Evolutionary conservation across 1,140 invertebrate genomes (phyloP).

Genomic region (Drosophila kohkoa): DNA sequence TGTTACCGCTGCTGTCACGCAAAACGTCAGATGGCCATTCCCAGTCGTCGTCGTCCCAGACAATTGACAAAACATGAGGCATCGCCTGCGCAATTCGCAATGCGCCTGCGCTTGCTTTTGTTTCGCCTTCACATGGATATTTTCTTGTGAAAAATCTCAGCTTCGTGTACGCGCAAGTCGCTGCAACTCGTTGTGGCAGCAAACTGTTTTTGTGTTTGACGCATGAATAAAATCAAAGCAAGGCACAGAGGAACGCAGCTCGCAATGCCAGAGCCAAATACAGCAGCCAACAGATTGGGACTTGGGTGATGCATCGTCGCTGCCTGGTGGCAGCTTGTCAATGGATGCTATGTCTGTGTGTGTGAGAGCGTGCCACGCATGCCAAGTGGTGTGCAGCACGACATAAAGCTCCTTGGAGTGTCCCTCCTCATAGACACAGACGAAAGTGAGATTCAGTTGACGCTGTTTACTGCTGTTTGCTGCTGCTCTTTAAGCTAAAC

Average conservation of each 20-base stretch:
- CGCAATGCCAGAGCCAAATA: conserved; percentile 71
- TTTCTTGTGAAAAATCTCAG: conserved; percentile 82
- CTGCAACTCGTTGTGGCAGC: conserved; percentile 2
- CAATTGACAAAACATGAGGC: conserved; percentile 72
- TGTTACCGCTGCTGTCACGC: conserved; percentile 68
- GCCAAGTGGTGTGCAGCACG: conserved; percentile 28
- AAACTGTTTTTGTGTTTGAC: conserved; percentile 39
- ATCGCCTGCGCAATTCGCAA: conserved; percentile 16
- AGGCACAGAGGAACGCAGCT: conserved; percentile 64
- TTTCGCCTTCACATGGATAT: conserved; percentile 74
- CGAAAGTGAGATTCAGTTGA: conserved; percentile 38
- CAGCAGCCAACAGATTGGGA: conserved; percentile 43
- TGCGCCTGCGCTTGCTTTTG: conserved; percentile 14
- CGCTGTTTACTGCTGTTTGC: neutral
- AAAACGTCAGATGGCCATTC: conserved; percentile 57
- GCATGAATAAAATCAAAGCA: conserved; percentile 75
- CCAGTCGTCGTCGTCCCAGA: conserved; percentile 38
- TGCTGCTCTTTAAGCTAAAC: neutral
- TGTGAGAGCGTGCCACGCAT: conserved; percentile 59
- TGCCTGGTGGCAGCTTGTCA: conserved; percentile 4
- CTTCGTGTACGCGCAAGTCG: conserved; percentile 48
- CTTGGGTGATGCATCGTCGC: conserved; percentile 45
- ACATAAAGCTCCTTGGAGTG: conserved; percentile 25
- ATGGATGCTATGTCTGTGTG: neutral
- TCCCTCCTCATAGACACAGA: conserved; percentile 26